A percentile compares a stretch with the other conserved stretches of the same genome.
phyloP scores from a whole-genome alignment of 2,888 invertebrate genomes.

The Fabriciana adippe region DNA sequence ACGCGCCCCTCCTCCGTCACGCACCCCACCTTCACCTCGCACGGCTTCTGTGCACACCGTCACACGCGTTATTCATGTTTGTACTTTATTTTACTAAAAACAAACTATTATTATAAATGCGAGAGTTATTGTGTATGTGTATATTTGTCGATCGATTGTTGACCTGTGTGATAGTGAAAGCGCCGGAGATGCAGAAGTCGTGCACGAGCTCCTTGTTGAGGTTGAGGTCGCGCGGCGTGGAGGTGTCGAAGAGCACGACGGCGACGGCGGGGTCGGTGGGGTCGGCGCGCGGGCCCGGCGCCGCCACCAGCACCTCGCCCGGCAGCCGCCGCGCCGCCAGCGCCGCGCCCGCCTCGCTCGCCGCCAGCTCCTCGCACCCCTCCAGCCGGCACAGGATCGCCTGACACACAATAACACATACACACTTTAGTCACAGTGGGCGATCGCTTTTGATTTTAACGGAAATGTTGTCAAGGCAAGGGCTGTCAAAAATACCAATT shows the following conservation, averaged over 20 bases:
- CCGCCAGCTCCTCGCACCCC: slow-evolving; percentile 85
- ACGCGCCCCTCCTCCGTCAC: slow-evolving; percentile 75
- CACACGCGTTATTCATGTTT: no score
- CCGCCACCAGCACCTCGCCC: slow-evolving; percentile 80
- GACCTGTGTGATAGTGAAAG: slow-evolving; percentile 66
- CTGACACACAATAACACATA: slow-evolving; percentile 41
- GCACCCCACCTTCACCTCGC: slow-evolving; percentile 75
- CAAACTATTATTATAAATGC: no score
- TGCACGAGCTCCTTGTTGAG: slow-evolving; percentile 83
- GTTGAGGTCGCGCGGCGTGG: slow-evolving; percentile 84
- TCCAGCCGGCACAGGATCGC: slow-evolving; percentile 86
- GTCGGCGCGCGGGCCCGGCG: slow-evolving; percentile 70
- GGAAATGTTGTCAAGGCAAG: no score
- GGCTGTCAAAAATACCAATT: no score
- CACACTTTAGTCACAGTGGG: no score
- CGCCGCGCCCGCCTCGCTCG: slow-evolving; percentile 58
- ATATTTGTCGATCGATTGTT: not conserved
- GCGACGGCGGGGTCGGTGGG: slow-evolving; percentile 77
- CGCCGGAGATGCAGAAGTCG: slow-evolving; percentile 71
- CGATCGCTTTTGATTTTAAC: no score
- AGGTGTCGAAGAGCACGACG: slow-evolving; percentile 85
- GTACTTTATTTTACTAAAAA: no score
- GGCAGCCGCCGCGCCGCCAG: slow-evolving; percentile 69
- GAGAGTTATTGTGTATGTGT: no score
- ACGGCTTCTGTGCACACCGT: slow-evolving; percentile 55